Evolutionary conservation across 2,113 vertebrate species (phyloP), one percentile per base, ranked within the genome.

Genomic region (Rhineura floridana): DNA sequence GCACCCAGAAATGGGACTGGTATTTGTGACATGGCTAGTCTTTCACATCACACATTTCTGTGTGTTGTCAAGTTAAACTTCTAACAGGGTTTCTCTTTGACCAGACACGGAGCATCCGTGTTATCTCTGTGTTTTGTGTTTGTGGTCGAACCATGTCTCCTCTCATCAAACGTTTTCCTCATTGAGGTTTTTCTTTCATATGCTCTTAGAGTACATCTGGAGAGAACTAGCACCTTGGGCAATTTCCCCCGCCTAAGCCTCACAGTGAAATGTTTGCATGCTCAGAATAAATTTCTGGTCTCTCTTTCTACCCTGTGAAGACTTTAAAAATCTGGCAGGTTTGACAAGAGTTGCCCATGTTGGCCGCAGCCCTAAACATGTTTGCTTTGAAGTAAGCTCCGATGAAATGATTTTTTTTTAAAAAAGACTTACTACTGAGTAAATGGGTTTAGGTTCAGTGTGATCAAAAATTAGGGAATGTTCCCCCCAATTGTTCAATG

Each of bases 221-320:
- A 67, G 77, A 80, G 70, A 13, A 0, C 30, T 1, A 0, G 13
- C 25, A 72, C 72, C 85, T 1, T 13, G 12, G 55, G 72, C 0
- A 0, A 2, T 17, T 73, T 69, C 39, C 52, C 78, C 42, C 44
- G 15, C 67, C 86, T 15, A 55, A 59, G 1, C 1, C 81, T 83
- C 48, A 3, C 52, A 89, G 79, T 72, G 11, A 87, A 52, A 7
- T 0, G 0, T 2, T 21, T 19, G n/a, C 46, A 72, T 0, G 0
- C 44, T 69, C 36, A 21, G 69, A 75, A 84, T 36, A 69, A 12
- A 63, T 70, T 50, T 46, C 59, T 70, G 17, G 25, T 48, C 72
- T 28, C 79, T 69, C 44, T 46, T 86, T 23, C 42, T 84, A 25
- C 25, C 2, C 13, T 2, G 0, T 48, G 12, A 0, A 42, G 1